Evolutionary conservation across 2,888 invertebrate species (phyloP), one percentile per base, ranked within the genome.

Genomic region (Onchidella celtica): DNA sequence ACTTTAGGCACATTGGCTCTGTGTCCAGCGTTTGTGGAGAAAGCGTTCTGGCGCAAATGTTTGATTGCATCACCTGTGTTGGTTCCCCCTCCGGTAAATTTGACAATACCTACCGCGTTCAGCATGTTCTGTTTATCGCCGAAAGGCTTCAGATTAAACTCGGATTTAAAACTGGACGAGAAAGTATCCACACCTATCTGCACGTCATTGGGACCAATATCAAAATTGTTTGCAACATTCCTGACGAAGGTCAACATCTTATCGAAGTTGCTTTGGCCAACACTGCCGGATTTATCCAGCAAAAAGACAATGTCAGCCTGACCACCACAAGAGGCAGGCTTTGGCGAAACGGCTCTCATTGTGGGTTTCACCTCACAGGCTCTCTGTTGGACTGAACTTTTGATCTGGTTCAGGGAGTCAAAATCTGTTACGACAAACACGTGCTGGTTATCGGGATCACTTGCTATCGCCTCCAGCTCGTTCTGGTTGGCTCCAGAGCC

Each of bases 351-450:
- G 3, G 66, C 27, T 1, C 9, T 24, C 38, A 76, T n/a, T 0
- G 84, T 84, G n/a, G 84, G 81, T 59, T 84, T 82, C 9, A 84
- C 84, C 66, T 65, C 29, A 38, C 66, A 65, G n/a, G 74, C 59
- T 24, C 88, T 88, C 76, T 87, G 85, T 29, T 87, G 84, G 36
- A 90, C 81, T 0, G 85, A 70, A 24, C 86, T 85, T 69, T 89
- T 89, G 83, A 90, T 89, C 29, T 84, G 87, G 61, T 85, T 85
- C 27, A 90, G 84, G 11, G 88, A 87, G 79, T 86, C 86, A 65
- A 89, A 90, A 78, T 88, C 87, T 40, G 82, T 88, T 59, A 90
- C 89, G 34, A 86, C 84, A 77, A 89, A 90, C 59, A 90, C 90
- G 81, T 90, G 89, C 11, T 84, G 75, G 47, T 75, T 86, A 81